Evolutionary conservation across 2,888 invertebrate genomes (phyloP).

Genomic region (Drosophila parthenogenetica): DNA sequence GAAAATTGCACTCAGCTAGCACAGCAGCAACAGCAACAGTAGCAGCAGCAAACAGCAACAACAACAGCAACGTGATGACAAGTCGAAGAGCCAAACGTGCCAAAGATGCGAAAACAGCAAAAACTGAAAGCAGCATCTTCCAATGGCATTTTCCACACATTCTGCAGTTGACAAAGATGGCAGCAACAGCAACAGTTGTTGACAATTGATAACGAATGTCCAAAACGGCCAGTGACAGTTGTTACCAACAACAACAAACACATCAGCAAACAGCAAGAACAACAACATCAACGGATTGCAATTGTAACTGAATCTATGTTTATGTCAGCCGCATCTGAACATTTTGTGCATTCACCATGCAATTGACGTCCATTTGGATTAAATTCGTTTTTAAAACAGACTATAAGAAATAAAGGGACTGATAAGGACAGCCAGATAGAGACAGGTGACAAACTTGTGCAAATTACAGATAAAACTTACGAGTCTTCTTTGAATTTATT

Average conservation of each 20-base stretch:
- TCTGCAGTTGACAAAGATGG: slow-evolving; percentile 46
- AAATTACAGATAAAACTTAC: slow-evolving; percentile 11
- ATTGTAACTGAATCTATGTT: slow-evolving; percentile 43
- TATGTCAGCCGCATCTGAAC: slow-evolving; percentile 17
- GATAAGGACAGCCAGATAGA: slow-evolving; percentile 1
- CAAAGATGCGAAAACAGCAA: slow-evolving; percentile 57
- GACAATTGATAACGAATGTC: slow-evolving; percentile 64
- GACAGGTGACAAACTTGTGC: not conserved
- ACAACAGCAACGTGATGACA: slow-evolving; percentile 18
- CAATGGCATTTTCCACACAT: slow-evolving; percentile 44
- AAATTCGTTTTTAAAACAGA: slow-evolving; percentile 25
- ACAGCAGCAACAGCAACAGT: slow-evolving; percentile 20
- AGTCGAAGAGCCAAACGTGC: slow-evolving; percentile 54
- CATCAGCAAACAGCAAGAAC: slow-evolving; percentile 18
- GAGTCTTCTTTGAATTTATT: slow-evolving; percentile 13
- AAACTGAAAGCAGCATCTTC: slow-evolving; percentile 41
- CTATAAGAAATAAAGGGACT: no score
- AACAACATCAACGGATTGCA: slow-evolving; percentile 31
- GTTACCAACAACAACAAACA: slow-evolving; percentile 24
- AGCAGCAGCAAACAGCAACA: slow-evolving; percentile 8
- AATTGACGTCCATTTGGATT: slow-evolving; percentile 37
- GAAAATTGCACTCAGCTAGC: slow-evolving; percentile 67
- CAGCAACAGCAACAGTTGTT: slow-evolving; percentile 46
- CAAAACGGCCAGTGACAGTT: slow-evolving; percentile 54
- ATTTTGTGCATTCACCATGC: slow-evolving; percentile 29